These are phyloP conservation scores for Scytalopus superciliaris DNA, from an alignment of 2,113 vertebrate genomes.

Conservation along the genomic window DNA sequence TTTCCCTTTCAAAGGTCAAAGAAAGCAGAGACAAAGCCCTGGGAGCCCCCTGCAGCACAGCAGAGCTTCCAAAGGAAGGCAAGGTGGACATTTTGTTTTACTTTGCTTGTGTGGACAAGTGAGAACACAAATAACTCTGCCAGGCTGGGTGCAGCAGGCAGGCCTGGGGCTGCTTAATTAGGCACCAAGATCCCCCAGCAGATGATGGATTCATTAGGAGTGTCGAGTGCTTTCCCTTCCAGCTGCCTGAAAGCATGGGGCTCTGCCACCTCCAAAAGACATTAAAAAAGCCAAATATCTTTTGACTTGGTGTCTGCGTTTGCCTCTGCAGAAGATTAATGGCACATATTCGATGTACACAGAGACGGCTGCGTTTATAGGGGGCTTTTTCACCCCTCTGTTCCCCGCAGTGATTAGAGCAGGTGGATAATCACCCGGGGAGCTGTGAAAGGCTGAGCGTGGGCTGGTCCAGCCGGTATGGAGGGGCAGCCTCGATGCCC, in stretches of 20 bases:
- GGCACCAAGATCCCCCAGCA: neutral
- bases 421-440: rapidly evolving
- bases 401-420: neutral
- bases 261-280: neutral
- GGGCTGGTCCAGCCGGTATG: neutral
- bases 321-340: neutral
- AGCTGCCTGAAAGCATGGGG: too few relatives aligned
- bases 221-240: rapidly evolving
- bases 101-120: rapidly evolving
- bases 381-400: neutral
- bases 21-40: neutral
- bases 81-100: neutral
- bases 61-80: neutral
- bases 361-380: rapidly evolving
- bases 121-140: neutral
- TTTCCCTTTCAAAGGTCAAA: neutral
- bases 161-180: neutral
- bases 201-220: rapidly evolving
- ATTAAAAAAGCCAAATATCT: neutral
- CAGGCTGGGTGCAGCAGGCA: neutral
- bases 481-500: too few relatives aligned
- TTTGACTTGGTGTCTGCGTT: neutral
- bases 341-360: rapidly evolving
- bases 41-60: neutral
- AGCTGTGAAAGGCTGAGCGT: rapidly evolving